Conservation (phyloP, 2,113 vertebrate genomes). For the Oncorhynchus gorbuscha region DNA sequence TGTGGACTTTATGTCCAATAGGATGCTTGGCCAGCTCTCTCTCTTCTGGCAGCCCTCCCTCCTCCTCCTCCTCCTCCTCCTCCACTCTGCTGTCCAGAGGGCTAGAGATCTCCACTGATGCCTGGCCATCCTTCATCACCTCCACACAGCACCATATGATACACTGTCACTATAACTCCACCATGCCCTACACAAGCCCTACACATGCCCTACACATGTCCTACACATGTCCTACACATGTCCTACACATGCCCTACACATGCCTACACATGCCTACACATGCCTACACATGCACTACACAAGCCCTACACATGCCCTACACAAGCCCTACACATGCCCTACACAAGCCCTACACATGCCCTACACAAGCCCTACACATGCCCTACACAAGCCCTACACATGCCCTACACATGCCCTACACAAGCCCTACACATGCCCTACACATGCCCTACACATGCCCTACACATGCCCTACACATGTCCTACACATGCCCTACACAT, state of each 20-base stretch:
- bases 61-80: constrained; percentile 9
- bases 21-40: constrained; percentile 13
- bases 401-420: too few relatives aligned
- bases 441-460: too few relatives aligned
- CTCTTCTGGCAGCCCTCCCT: constrained; percentile 25
- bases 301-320: background rate
- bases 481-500: background rate
- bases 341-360: too few relatives aligned
- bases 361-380: background rate
- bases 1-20: constrained; percentile 65
- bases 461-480: too few relatives aligned
- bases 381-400: background rate
- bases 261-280: background rate
- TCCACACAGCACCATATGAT: constrained; percentile 46
- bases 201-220: background rate
- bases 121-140: constrained; percentile 84
- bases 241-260: background rate
- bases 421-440: too few relatives aligned
- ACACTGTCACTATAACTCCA: background rate
- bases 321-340: too few relatives aligned
- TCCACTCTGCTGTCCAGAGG: constrained; percentile 33
- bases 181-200: background rate
- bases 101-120: constrained; percentile 59
- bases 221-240: too few relatives aligned
- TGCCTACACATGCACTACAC: background rate